Evolutionary conservation across 2,888 invertebrate species (phyloP).

Genomic region (Rhingia rostrata): DNA sequence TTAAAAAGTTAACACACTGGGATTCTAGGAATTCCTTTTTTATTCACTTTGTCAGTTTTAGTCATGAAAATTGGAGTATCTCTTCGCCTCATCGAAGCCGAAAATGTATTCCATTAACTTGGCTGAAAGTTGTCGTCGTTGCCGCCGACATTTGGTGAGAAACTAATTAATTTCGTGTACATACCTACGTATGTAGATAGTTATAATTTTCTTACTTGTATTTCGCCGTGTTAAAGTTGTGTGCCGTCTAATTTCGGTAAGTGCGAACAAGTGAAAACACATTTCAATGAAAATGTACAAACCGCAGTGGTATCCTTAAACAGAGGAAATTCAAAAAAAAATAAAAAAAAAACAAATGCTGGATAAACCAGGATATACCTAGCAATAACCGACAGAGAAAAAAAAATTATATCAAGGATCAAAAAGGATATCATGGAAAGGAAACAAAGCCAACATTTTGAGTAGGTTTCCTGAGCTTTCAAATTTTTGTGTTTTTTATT

Average conservation of each 20-base stretch:
- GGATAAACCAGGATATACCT: neutral
- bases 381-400: neutral
- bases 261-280: slow-evolving; percentile 16
- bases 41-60: slow-evolving; percentile 6
- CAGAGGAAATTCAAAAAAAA: slow-evolving; percentile 1
- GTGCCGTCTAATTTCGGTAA: neutral
- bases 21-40: slow-evolving; percentile 8
- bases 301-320: neutral
- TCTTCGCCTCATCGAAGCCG: neutral
- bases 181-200: neutral
- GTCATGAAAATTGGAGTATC: slow-evolving; percentile 13
- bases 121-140: slow-evolving; percentile 15
- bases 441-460: slow-evolving; percentile 12
- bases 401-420: neutral
- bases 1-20: slow-evolving; percentile 29
- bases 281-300: slow-evolving; percentile 4
- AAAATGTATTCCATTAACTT: slow-evolving; percentile 19
- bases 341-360: neutral
- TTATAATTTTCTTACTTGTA: neutral
- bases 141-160: slow-evolving; percentile 4
- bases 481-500: neutral
- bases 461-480: slow-evolving; percentile 25
- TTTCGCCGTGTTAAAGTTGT: neutral
- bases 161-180: slow-evolving; percentile 1
- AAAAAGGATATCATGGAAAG: slow-evolving; percentile 49